Base-by-base conservation (phyloP, 2,888 invertebrate species). In the Drosophila demipolita region DNA sequence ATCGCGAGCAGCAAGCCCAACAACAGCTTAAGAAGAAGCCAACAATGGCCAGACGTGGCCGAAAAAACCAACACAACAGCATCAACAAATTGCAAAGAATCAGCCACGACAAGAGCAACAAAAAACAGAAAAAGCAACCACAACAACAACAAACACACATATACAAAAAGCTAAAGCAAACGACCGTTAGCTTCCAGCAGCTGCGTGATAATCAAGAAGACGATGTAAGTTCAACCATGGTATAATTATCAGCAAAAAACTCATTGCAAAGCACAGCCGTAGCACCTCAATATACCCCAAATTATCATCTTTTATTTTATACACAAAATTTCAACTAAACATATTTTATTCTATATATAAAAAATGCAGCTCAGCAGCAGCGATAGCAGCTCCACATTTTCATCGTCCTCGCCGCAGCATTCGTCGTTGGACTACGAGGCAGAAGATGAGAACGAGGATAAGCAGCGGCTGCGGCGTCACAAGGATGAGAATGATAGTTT, bases 391-490 rank as follows among this genome's bases (percentile, higher is more conserved):
- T 85, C 89, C 7, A 80, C 79, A 49, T 77, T 88, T 73, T 82
- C 79, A 61, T 83, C 83, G 45, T 88, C 74, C 75, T 82, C 84
- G n/a, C 82, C 71, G 11, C 89, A 87, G 36, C 90, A 82, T 7
- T 91, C 91, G 4, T 91, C 91, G 38, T 70, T 87, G 32, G 90
- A 90, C 66, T 87, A 91, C 57, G 86, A 87, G 61, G 91, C 86
- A 15, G 90, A 91, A 68, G 91, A 88, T 42, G 87, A 87, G 49
- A 91, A 91, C 68, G 92, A 92, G 68, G 86, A 82, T 58, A 82
- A 80, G 45, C 81, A 81, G 23, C 55, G 78, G 5, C 75, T 78
- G 59, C 66, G 87, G n/a, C 72, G 80, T 17, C 81, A 87, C 35
- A 83, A 74, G 15, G 67, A 76, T 66, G 88, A 87, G 53, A 90